Evolutionary conservation across 2,888 invertebrate genomes (phyloP).

Genomic region (Cephus pulcher): DNA sequence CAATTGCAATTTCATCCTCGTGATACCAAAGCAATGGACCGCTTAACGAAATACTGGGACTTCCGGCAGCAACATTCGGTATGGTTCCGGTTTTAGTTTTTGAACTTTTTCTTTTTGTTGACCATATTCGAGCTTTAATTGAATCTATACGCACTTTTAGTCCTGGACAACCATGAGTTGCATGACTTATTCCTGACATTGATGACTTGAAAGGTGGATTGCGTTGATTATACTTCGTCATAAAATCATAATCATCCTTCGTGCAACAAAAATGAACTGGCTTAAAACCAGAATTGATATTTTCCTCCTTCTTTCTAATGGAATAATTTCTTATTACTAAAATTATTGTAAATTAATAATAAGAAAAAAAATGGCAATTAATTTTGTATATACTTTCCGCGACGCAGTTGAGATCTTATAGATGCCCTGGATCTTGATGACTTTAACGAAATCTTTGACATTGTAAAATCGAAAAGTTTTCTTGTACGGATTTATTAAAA

Average conservation of each 20-base stretch:
- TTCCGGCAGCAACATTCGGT: conserved; percentile 7
- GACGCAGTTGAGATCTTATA: background rate
- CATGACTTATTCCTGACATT: conserved; percentile 13
- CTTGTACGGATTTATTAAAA: background rate
- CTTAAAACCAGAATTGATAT: conserved; percentile 15
- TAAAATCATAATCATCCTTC: conserved; percentile 26
- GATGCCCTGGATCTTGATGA: background rate
- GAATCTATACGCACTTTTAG: conserved; percentile 32
- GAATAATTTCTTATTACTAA: background rate
- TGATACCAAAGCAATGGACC: conserved; percentile 23
- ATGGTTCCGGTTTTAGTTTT: conserved; percentile 13
- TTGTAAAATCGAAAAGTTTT: background rate
- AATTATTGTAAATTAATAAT: background rate
- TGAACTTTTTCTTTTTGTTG: conserved; percentile 10
- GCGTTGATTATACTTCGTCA: conserved; percentile 29
- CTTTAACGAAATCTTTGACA: background rate
- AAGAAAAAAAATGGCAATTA: background rate
- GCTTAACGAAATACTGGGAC: background rate
- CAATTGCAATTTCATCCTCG: conserved; percentile 39
- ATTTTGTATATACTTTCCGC: conserved; percentile 6
- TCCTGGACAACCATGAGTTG: conserved; percentile 34
- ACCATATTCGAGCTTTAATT: background rate
- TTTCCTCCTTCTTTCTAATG: conserved; percentile 1
- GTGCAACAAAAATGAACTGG: conserved; percentile 41
- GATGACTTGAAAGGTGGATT: conserved; percentile 27